phyloP scores from a whole-genome alignment of 2,113 vertebrate species.

The Microtus richardsoni region DNA sequence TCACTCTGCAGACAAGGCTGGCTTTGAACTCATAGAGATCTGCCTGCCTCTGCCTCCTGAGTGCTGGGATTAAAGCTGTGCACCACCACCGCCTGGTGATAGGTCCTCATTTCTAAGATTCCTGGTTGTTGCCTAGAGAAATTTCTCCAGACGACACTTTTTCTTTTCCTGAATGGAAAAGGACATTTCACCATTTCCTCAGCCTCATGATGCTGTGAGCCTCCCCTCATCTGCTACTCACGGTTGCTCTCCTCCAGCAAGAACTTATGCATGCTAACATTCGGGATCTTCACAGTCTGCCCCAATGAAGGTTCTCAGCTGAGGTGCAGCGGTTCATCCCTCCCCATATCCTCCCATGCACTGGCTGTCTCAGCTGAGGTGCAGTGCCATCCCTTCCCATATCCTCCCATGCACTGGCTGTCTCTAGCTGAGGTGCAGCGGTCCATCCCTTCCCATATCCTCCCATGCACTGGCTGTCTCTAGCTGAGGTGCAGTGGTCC shows the following conservation, averaged over 20 bases:
- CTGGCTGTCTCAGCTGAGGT: no score
- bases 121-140: neutral
- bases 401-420: no score
- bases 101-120: neutral
- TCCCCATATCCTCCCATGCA: no score
- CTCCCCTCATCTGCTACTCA: no score
- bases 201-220: no score
- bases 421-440: no score
- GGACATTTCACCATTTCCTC: neutral
- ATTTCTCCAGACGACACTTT: neutral
- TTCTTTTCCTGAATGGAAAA: neutral
- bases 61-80: neutral
- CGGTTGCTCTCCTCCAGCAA: neutral
- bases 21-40: neutral
- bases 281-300: neutral
- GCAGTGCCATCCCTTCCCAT: fast-evolving
- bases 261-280: neutral
- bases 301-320: no score
- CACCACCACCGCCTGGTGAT: neutral
- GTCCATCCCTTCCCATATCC: no score
- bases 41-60: neutral
- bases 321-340: fast-evolving
- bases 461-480: fast-evolving
- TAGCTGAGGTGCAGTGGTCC: fast-evolving
- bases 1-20: neutral